phyloP scores from a whole-genome alignment of 2,888 invertebrate species.

The Drosophila anceps region DNA sequence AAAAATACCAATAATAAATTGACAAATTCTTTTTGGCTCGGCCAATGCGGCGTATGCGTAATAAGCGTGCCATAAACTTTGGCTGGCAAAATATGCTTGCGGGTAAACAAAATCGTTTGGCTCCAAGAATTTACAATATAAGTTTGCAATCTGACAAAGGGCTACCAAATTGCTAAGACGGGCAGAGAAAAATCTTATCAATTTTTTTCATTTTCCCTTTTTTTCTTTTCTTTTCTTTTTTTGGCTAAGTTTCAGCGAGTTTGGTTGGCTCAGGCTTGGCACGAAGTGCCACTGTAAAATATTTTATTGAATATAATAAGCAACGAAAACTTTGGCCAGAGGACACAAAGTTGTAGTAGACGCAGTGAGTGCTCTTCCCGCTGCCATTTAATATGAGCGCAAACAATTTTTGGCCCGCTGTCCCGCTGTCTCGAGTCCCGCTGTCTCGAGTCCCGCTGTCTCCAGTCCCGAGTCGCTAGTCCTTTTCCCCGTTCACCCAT shows the following conservation, averaged over 20 bases:
- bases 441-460: slow-evolving; percentile 1
- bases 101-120: slow-evolving; percentile 74
- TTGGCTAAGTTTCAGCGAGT: slow-evolving; percentile 60
- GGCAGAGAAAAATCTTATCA: slow-evolving; percentile 66
- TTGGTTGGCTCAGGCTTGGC: slow-evolving; percentile 1
- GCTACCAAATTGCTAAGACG: slow-evolving; percentile 54
- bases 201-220: slow-evolving; percentile 40
- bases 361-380: slow-evolving; percentile 30
- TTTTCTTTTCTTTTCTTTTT: slow-evolving; percentile 13
- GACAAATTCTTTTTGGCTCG: slow-evolving; percentile 29
- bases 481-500: neutral
- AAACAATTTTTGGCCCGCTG: slow-evolving; percentile 55
- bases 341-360: slow-evolving; percentile 68
- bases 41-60: slow-evolving; percentile 37
- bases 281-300: slow-evolving; percentile 77
- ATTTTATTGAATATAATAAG: slow-evolving; percentile 79
- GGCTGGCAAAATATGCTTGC: slow-evolving; percentile 31
- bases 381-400: slow-evolving; percentile 72
- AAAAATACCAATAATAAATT: slow-evolving; percentile 35
- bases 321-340: slow-evolving; percentile 68
- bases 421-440: slow-evolving; percentile 18
- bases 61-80: slow-evolving; percentile 45
- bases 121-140: slow-evolving; percentile 70
- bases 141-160: slow-evolving; percentile 71
- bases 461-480: neutral